Base-by-base conservation (phyloP, 2,797 vertebrate species). In the Vireo griseus region DNA sequence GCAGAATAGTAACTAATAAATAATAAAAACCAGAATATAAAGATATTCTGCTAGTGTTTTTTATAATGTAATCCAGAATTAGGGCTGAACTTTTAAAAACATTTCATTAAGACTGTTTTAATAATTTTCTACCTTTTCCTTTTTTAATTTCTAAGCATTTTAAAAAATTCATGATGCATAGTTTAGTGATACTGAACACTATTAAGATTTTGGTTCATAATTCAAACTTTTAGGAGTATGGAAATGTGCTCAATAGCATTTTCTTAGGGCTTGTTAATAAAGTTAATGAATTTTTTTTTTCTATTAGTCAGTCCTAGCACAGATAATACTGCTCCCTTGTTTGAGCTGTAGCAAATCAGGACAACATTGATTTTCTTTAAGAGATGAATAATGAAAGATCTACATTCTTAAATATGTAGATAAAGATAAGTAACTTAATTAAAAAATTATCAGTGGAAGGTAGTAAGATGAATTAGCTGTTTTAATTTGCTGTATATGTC, bases 281-380 rank as follows among this genome's bases (percentile, higher is more conserved):
- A 88, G 55, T 68, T 80, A 96, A 94, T 91, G 75, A 92, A 80
- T 87, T 95, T 90, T 95, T 95, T 95, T 96, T 95, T 90, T 55
- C 69, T 93, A 74, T 88, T 94, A 87, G 48, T 31, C 45, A 76
- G 79, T 42, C 48, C 92, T 90, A 93, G 81, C 79, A 69, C 80
- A 77, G 90, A 87, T 86, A 93, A 91, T 91, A 75, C 86, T 47
- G 31, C 31, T 83, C 4, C 1, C 73, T 91, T 88, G 58, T 91
- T 95, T 71, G 90, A 96, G 65, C 92, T 88, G 78, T 80, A 93
- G 65, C 86, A 96, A 97, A 97, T 94, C 93, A 97, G 91, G 93
- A 65, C 87, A 77, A 79, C 78, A 97, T 95, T 83, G 95, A 97
- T 95, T 97, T 96, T 96, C 83, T 92, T 96, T 95, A 95, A 88